Evolutionary conservation across 2,113 vertebrate species (phyloP), one percentile per base, ranked within the genome.

Genomic region (Daboia siamensis): DNA sequence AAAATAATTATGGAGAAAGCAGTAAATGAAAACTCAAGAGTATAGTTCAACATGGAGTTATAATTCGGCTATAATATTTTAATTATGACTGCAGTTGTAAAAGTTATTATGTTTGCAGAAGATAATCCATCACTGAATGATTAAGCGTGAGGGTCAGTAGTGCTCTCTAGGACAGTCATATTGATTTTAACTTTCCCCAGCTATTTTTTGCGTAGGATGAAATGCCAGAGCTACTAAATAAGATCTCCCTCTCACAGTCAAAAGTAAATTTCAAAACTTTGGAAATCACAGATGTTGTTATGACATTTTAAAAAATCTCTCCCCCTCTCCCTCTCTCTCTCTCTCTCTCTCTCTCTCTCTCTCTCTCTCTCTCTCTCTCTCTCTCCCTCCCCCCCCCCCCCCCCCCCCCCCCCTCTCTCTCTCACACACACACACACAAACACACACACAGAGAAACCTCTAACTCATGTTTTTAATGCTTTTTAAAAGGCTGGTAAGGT

Each of bases 1-100:
- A 89, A 64, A 85, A 90, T 92, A 89, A 92, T 89, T 74, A 89
- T 59, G 44, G 21, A 29, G 20, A 52, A 92, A 74, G 87, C 69
- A 92, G 91, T 92, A 85, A 92, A 92, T 92, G 91, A 92, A 92
- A 92, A 92, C 74, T 87, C 20, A 54, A 33, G 91, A 54, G n/a
- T 61, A 90, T 61, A 59, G 88, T 85, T 85, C 87, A 89, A 21
- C 74, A 61, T 85, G 87, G 55, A 85, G 44, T 29, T 61, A 84
- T 92, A 92, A 92, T 61, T 33, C 86, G 88, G 44, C 9, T 23
- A 23, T 89, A 61, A 51, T 55, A 86, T 85, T 92, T 92, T 90
- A 92, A 92, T 85, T 86, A 89, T 90, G 87, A 13, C 91, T 86
- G 12, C 74, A 52, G 11, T 52, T 89, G 20, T 24, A 85, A 33